phyloP scores from a whole-genome alignment of 64 coral and sea anemone species.

The Montipora capricornis region DNA sequence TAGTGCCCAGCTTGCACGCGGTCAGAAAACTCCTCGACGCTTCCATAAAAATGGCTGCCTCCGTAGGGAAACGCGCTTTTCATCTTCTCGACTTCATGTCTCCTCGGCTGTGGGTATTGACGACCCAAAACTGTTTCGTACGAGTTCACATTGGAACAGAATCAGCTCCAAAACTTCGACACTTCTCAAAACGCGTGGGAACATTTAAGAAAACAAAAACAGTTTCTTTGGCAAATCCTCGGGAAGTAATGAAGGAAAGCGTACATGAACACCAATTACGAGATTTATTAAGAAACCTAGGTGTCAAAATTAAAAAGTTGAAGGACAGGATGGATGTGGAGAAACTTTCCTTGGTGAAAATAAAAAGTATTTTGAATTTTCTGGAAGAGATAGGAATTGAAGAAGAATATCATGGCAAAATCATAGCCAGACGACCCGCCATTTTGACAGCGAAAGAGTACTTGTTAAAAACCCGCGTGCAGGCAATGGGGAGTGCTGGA shows the following conservation, averaged over 20 bases:
- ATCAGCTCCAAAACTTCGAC: not conserved
- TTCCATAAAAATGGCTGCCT: not conserved
- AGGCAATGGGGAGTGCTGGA: constrained; percentile 47
- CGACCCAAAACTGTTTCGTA: not conserved
- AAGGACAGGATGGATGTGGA: constrained; percentile 34
- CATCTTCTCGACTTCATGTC: not conserved
- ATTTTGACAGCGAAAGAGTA: constrained; percentile 48
- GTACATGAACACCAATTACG: not conserved
- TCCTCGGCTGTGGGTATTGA: not conserved
- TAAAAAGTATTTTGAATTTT: constrained; percentile 34
- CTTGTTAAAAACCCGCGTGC: constrained; percentile 27
- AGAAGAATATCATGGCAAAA: not conserved
- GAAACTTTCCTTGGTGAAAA: constrained; percentile 38
- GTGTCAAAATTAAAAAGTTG: constrained; percentile 26
- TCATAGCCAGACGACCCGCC: constrained; percentile 40
- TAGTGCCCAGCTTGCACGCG: not conserved
- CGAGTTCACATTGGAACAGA: not conserved
- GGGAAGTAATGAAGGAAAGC: not conserved
- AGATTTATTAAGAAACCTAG: constrained; percentile 21
- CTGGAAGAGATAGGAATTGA: constrained; percentile 56
- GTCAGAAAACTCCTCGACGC: too few species aligned
- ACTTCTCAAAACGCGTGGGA: not conserved
- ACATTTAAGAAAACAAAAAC: not conserved
- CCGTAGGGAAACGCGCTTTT: too few species aligned
- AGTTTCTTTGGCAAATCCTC: not conserved